Evolutionary conservation across 2,888 invertebrate genomes (phyloP).

Genomic region (Ennomos erosarius): DNA sequence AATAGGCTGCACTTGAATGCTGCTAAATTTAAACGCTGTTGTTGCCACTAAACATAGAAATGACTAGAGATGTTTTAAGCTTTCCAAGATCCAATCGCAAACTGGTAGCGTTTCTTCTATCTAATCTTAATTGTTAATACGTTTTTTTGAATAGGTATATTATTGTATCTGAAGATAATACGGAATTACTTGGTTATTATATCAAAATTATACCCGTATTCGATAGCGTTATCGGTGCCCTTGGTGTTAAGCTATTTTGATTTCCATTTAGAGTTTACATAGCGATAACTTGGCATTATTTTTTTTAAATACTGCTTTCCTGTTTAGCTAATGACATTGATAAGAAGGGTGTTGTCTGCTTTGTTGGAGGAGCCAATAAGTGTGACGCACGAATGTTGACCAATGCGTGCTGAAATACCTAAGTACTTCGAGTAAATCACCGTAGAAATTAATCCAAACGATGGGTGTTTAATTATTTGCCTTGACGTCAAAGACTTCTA

Average conservation of each 20-base stretch:
- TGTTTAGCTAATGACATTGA: slow-evolving; percentile 39
- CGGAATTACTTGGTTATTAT: slow-evolving; percentile 41
- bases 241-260: slow-evolving; percentile 46
- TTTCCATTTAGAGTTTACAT: slow-evolving; percentile 26
- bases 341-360: slow-evolving; percentile 35
- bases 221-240: slow-evolving; percentile 54
- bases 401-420: slow-evolving; percentile 10
- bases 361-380: slow-evolving; percentile 28
- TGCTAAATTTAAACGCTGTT: slow-evolving; percentile 33
- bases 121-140: slow-evolving; percentile 46
- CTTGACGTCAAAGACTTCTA: no score
- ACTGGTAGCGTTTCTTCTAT: slow-evolving; percentile 41
- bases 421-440: slow-evolving; percentile 7
- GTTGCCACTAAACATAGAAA: no score
- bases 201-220: slow-evolving; percentile 43
- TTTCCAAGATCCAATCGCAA: slow-evolving; percentile 31
- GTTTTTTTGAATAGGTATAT: slow-evolving; percentile 27
- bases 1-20: slow-evolving; percentile 38
- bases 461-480: no score
- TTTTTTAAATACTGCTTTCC: slow-evolving; percentile 34
- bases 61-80: no score
- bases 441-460: slow-evolving; percentile 1
- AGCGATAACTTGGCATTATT: slow-evolving; percentile 12
- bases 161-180: slow-evolving; percentile 33
- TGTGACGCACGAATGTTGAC: slow-evolving; percentile 29